Conservation (phyloP, 2,113 vertebrate genomes). For the Cephalopholis sonnerati region DNA sequence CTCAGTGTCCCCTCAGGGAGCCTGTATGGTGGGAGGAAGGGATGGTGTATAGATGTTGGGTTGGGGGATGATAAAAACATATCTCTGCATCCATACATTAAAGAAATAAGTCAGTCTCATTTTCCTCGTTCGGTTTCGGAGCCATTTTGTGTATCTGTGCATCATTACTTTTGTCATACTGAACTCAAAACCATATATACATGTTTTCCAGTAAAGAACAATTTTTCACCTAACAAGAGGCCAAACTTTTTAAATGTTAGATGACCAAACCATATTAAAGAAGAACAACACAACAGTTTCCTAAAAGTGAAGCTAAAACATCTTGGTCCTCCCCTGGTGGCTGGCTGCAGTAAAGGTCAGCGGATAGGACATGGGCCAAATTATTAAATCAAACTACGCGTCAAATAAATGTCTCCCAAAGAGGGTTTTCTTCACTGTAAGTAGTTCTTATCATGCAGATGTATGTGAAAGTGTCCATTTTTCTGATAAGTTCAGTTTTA, state of each 20-base stretch:
- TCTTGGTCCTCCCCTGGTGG: too few relatives aligned
- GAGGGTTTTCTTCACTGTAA: too few relatives aligned
- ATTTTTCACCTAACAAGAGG: neutral
- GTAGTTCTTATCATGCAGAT: too few relatives aligned
- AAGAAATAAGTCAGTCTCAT: constrained; percentile 92
- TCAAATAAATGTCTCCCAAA: too few relatives aligned
- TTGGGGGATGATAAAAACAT: constrained; percentile 67
- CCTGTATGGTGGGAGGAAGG: constrained; percentile 36
- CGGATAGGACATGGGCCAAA: too few relatives aligned
- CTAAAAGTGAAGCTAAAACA: too few relatives aligned
- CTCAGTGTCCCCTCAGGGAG: constrained; percentile 86
- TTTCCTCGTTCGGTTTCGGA: constrained; percentile 90
- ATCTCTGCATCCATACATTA: constrained; percentile 87
- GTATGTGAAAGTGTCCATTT: too few relatives aligned
- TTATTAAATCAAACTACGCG: too few relatives aligned
- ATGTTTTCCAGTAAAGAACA: neutral
- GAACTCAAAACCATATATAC: neutral
- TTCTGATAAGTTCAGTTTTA: too few relatives aligned
- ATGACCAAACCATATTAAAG: too few relatives aligned
- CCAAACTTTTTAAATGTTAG: neutral
- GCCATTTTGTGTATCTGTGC: constrained; percentile 44
- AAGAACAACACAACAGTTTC: too few relatives aligned
- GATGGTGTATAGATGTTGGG: constrained; percentile 35
- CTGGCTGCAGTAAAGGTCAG: too few relatives aligned
- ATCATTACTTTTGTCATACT: neutral